Evolutionary conservation across 2,888 invertebrate genomes (phyloP), one percentile per base, ranked within the genome.

Genomic region (Eristalinus sepulchralis): DNA sequence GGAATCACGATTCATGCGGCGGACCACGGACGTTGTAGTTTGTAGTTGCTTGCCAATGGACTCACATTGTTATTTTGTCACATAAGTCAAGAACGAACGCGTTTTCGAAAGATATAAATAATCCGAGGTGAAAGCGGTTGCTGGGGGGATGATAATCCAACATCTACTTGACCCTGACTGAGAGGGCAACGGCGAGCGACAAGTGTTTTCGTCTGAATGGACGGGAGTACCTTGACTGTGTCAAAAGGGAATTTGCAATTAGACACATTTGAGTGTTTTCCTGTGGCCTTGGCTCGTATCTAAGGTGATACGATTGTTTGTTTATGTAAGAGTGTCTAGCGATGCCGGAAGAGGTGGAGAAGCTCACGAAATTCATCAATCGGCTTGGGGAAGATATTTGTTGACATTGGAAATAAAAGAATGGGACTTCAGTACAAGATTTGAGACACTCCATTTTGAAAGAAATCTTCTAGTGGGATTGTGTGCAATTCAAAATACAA

Each of bases 51-150:
- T 47, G 47, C 47, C 64, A 66, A 47, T 66, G 39, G 22, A 47
- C 47, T 66, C 64, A 66, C 64, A 66, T 66, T 39, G 39, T 64
- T 24, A 24, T 64, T n/a, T 36, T 66, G 64, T 66, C 39, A 47
- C 24, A 6, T 9, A n/a, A 66, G 39, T 47, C 47, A 66, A 64
- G 24, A 47, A 27, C 39, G 27, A 24, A 17, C 20, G 17, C 47
- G 8, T 47, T 17, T 47, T n/a, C 47, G n/a, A 47, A 47, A 47
- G 17, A 47, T 47, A 47, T 17, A 8, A 47, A 17, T 47, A 8
- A 6, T 47, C 47, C 1, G 17, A 47, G 8, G 47, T 8, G 47
- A 17, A 6, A 5, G 17, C 8, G 8, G 17, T 6, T 17, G 5
- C 47, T 17, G 47, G 47, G 47, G 47, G 47, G n/a, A n/a, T n/a